Base-by-base conservation (phyloP, 2,797 vertebrate genomes). In the Spea hammondii region DNA sequence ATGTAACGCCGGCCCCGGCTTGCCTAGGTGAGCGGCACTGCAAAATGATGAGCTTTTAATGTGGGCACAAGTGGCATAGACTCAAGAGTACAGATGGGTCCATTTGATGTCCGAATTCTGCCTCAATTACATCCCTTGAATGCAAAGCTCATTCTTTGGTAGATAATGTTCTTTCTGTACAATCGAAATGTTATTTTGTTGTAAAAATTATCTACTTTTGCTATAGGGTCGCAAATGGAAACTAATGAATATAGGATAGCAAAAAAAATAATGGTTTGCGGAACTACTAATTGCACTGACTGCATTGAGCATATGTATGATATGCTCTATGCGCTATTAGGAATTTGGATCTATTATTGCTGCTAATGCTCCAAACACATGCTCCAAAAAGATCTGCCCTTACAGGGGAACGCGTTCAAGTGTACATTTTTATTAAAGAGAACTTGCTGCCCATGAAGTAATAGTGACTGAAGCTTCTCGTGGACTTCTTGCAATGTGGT, bases 71-170 rank as follows among this genome's bases (percentile, higher is more conserved):
- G 14, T 60, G 32, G 8, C n/a, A 70, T 0, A 3, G 48, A 47
- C 70, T 84, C 66, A 78, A 74, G 77, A 83, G 54, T 79, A 50
- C 44, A 82, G 70, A 75, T 74, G 73, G 50, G 67, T 49, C 65
- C 67, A 70, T 80, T 80, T 80, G n/a, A 62, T 79, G 47, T 73
- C 70, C 62, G 17, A 73, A 79, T 72, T 50, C 45, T 69, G 70
- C 70, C 64, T 79, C 77, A 79, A 75, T 80, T 70, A 80, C 59
- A 70, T 79, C 57, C 49, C 55, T 68, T 79, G 65, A 79, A 74
- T 74, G 49, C 50, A 70, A 70, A 72, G 44, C 68, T 64, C 14
- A 75, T 70, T 74, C 72, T 74, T 70, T 65, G 49, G 47, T 70
- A 75, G 78, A 74, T 66, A 70, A 74, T 79, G 72, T 79, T 79